Conservation (phyloP, 2,888 invertebrate species). For the Venusia cambrica region DNA sequence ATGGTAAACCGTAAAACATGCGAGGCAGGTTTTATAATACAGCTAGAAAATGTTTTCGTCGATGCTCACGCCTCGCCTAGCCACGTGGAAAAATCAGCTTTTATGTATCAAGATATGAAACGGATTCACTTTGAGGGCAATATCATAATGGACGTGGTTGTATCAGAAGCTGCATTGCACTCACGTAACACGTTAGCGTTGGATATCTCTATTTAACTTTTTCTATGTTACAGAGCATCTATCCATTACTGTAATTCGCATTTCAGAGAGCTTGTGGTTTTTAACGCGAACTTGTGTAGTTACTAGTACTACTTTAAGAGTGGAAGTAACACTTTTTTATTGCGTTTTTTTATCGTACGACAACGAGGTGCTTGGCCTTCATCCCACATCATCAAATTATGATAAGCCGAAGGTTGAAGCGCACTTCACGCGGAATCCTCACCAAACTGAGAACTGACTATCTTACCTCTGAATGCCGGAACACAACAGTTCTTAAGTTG, state of each 20-base stretch:
- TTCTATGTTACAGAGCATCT: slow-evolving; percentile 35
- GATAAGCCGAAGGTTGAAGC: no score
- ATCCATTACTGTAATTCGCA: slow-evolving; percentile 20
- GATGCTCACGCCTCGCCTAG: slow-evolving; percentile 49
- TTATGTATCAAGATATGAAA: slow-evolving; percentile 60
- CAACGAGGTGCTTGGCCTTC: no score
- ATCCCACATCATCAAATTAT: no score
- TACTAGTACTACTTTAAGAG: no score
- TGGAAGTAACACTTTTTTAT: no score
- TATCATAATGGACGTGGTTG: slow-evolving; percentile 75
- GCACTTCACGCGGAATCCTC: no score
- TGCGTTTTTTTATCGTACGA: no score
- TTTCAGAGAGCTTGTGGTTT: slow-evolving; percentile 15
- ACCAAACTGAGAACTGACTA: no score
- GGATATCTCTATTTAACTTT: slow-evolving; percentile 48
- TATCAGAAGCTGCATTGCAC: slow-evolving; percentile 58
- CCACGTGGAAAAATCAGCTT: slow-evolving; percentile 53
- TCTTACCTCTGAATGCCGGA: no score
- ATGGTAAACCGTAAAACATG: slow-evolving; percentile 6
- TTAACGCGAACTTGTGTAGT: no score
- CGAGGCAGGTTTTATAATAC: slow-evolving; percentile 23
- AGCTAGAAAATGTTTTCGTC: slow-evolving; percentile 39
- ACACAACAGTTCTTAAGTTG: no score
- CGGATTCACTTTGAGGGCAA: slow-evolving; percentile 73
- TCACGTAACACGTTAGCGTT: slow-evolving; percentile 49